Percentiles rank a stretch among this genome's conserved stretches.
These are phyloP conservation scores for Goniozus legneri DNA, from an alignment of 1,140 invertebrate genomes.

Conservation along the genomic window DNA sequence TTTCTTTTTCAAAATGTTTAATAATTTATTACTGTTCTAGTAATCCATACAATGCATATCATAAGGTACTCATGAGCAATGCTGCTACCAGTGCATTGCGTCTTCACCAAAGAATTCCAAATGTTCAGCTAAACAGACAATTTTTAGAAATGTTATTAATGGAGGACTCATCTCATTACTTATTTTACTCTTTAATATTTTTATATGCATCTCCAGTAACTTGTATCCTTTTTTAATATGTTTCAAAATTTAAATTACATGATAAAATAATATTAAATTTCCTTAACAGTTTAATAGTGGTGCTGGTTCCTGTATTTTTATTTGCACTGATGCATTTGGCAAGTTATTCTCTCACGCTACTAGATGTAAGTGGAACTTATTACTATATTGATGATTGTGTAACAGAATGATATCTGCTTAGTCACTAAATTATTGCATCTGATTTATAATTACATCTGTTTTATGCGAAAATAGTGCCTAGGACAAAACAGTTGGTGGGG, in stretches of 20 bases:
- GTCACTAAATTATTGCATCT: too few relatives aligned
- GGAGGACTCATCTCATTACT: conserved; percentile 96
- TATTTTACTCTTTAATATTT: conserved; percentile 92
- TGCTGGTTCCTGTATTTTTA: conserved; percentile 82
- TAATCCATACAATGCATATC: conserved; percentile 80
- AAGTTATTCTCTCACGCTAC: conserved; percentile 80
- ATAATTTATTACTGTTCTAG: conserved; percentile 54
- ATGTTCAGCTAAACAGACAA: conserved; percentile 74
- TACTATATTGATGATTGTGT: conserved; percentile 2
- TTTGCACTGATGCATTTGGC: conserved; percentile 89
- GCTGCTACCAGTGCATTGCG: conserved; percentile 90
- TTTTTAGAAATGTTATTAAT: conserved; percentile 75
- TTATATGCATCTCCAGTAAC: conserved; percentile 83
- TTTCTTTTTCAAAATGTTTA: not conserved
- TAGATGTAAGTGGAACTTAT: conserved; percentile 75
- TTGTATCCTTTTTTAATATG: conserved; percentile 70
- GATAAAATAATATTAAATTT: conserved; percentile 35
- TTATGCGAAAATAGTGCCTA: conserved; percentile 64
- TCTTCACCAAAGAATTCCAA: conserved; percentile 87
- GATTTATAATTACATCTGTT: conserved; percentile 13
- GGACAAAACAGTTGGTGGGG: conserved; percentile 87
- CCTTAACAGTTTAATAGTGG: conserved; percentile 65
- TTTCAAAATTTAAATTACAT: conserved; percentile 8
- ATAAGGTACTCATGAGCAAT: conserved; percentile 86
- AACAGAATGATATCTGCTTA: conserved; percentile 9